Conservation (phyloP, 2,888 invertebrate genomes). For the Cheilosia variabilis region DNA sequence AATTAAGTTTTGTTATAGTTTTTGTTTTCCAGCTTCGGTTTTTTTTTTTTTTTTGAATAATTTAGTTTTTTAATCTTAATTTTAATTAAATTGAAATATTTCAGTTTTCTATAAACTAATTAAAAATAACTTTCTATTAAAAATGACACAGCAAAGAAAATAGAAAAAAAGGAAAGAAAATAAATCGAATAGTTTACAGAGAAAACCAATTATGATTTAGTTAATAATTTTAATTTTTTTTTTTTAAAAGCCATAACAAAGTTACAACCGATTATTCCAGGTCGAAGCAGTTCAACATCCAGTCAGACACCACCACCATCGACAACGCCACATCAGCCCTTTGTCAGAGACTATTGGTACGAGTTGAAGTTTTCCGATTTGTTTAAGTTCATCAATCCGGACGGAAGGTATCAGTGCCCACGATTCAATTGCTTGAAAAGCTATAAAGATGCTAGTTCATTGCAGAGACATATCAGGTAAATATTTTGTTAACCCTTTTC, state of each 20-base stretch:
- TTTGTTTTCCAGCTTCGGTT: slow-evolving; percentile 31
- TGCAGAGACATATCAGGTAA: slow-evolving; percentile 84
- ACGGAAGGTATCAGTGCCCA: slow-evolving; percentile 84
- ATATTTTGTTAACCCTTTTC: slow-evolving; percentile 22
- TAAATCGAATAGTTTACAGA: slow-evolving; percentile 3
- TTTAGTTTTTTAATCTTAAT: slow-evolving; percentile 57
- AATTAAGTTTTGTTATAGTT: slow-evolving; percentile 46
- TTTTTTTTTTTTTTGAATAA: slow-evolving; percentile 27
- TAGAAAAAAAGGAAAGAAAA: slow-evolving; percentile 12
- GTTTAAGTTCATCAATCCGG: slow-evolving; percentile 83
- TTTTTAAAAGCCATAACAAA: slow-evolving; percentile 63
- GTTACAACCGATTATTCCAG: slow-evolving; percentile 75
- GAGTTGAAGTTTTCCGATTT: slow-evolving; percentile 84
- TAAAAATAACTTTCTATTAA: neutral
- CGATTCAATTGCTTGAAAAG: slow-evolving; percentile 83
- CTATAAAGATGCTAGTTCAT: slow-evolving; percentile 84
- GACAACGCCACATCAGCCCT: slow-evolving; percentile 79
- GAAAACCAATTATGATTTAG: slow-evolving; percentile 12
- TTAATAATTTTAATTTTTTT: slow-evolving; percentile 6
- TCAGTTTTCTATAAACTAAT: slow-evolving; percentile 45
- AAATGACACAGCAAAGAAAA: neutral
- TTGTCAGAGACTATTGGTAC: slow-evolving; percentile 83
- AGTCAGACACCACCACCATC: slow-evolving; percentile 81
- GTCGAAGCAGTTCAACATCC: slow-evolving; percentile 81
- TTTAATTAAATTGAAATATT: slow-evolving; percentile 68